Conservation (phyloP, 1,140 invertebrate species). For the Cherax destructor region DNA sequence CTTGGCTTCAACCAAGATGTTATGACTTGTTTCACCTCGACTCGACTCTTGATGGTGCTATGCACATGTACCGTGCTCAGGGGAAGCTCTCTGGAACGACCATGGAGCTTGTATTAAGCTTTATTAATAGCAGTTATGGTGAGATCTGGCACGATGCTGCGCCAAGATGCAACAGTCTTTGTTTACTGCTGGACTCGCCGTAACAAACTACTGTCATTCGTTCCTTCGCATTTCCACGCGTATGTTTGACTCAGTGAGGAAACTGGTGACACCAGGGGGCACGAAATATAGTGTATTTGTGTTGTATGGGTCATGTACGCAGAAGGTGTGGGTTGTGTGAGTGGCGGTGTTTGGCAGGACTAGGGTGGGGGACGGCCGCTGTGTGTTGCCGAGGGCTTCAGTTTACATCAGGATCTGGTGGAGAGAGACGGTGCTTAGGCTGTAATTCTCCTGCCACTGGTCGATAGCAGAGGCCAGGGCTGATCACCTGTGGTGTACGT, state of each 20-base stretch:
- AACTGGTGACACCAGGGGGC: background rate
- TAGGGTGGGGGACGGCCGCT: background rate
- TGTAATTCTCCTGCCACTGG: slow-evolving; percentile 26
- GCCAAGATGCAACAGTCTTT: slow-evolving; percentile 65
- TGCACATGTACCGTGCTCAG: background rate
- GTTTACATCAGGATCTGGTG: slow-evolving; percentile 27
- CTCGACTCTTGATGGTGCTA: background rate
- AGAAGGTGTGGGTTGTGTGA: slow-evolving; percentile 13
- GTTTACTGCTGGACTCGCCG: slow-evolving; percentile 15
- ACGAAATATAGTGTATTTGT: slow-evolving; percentile 9
- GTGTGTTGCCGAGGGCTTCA: slow-evolving; percentile 27
- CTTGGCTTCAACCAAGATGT: background rate
- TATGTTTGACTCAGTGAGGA: background rate
- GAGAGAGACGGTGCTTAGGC: slow-evolving; percentile 21
- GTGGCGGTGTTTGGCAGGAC: slow-evolving; percentile 30
- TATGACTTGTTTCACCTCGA: background rate
- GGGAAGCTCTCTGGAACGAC: slow-evolving; percentile 37
- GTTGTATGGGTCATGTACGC: slow-evolving; percentile 42
- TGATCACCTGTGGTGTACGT: slow-evolving; percentile 48
- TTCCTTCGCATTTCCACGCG: slow-evolving; percentile 18
- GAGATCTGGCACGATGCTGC: slow-evolving; percentile 56
- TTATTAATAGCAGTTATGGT: slow-evolving; percentile 58
- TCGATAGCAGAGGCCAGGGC: slow-evolving; percentile 41
- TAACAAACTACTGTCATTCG: background rate
- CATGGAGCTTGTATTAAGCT: slow-evolving; percentile 48